Conservation (phyloP, 2,797 vertebrate species). For the Xenopus petersii region DNA sequence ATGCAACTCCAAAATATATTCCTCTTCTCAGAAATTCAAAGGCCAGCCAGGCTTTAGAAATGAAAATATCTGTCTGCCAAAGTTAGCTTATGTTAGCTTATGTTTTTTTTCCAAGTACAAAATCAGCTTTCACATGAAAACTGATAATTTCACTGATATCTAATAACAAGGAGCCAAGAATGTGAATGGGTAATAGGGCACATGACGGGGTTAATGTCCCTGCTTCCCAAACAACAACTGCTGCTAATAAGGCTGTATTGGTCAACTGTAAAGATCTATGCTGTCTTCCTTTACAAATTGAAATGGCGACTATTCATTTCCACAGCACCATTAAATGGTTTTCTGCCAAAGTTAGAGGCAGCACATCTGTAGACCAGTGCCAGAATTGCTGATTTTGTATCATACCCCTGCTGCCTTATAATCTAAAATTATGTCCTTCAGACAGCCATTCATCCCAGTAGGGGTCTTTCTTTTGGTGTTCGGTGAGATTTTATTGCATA, state of each 20-base stretch:
- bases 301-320: not conserved
- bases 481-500: constrained; percentile 2
- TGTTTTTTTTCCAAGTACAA: not conserved
- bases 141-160: not conserved
- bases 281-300: not conserved
- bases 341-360: not conserved
- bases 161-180: not conserved
- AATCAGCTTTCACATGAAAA: not conserved
- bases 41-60: not conserved
- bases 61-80: not conserved
- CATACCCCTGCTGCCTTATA: constrained; percentile 5
- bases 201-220: not conserved
- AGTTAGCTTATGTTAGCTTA: not conserved
- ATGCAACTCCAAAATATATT: constrained; percentile 19
- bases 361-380: constrained; percentile 6
- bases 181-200: not conserved
- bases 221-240: not conserved
- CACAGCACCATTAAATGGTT: not conserved
- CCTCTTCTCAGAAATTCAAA: constrained; percentile 1
- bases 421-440: constrained; percentile 5
- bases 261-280: constrained; percentile 3
- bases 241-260: not conserved
- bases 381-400: constrained; percentile 13
- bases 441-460: constrained; percentile 9
- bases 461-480: constrained; percentile 2